Evolutionary conservation across 1,140 invertebrate genomes (phyloP).

Genomic region (Ostrea edulis): DNA sequence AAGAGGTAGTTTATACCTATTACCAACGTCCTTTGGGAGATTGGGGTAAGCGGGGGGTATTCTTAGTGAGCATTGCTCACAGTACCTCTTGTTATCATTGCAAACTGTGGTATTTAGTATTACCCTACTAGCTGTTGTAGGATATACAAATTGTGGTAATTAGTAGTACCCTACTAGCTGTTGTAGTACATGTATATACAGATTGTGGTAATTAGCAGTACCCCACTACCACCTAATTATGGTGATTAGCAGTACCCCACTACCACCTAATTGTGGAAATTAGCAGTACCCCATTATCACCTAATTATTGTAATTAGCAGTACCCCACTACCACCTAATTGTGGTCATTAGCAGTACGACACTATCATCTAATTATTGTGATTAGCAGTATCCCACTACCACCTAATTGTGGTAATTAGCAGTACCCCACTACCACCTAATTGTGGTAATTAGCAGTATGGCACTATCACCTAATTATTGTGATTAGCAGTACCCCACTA

Average conservation of each 20-base stretch:
- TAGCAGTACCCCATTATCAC: too few relatives aligned
- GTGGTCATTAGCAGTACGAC: too few relatives aligned
- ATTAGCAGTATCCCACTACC: too few relatives aligned
- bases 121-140: slow-evolving; percentile 90
- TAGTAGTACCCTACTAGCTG: slow-evolving; percentile 85
- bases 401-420: slow-evolving; percentile 86
- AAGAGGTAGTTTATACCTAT: too few relatives aligned
- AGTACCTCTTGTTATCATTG: slow-evolving; percentile 80
- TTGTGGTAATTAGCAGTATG: too few relatives aligned
- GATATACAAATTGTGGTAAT: slow-evolving; percentile 92
- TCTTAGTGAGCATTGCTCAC: too few relatives aligned
- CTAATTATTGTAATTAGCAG: slow-evolving; percentile 86
- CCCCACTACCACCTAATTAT: slow-evolving; percentile 89
- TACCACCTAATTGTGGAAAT: slow-evolving; percentile 89
- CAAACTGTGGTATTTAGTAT: slow-evolving; percentile 86
- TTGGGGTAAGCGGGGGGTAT: too few relatives aligned
- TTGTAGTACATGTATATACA: slow-evolving; percentile 94
- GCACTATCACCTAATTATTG: too few relatives aligned
- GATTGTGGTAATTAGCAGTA: slow-evolving; percentile 86
- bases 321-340: slow-evolving; percentile 86
- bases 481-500: slow-evolving; percentile 83
- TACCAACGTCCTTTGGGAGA: too few relatives aligned
- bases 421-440: slow-evolving; percentile 87
- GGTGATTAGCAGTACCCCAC: slow-evolving; percentile 85
- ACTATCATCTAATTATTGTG: slow-evolving; percentile 90